phyloP scores from a whole-genome alignment of 1,140 invertebrate genomes.

The Lordiphosa mommai region DNA sequence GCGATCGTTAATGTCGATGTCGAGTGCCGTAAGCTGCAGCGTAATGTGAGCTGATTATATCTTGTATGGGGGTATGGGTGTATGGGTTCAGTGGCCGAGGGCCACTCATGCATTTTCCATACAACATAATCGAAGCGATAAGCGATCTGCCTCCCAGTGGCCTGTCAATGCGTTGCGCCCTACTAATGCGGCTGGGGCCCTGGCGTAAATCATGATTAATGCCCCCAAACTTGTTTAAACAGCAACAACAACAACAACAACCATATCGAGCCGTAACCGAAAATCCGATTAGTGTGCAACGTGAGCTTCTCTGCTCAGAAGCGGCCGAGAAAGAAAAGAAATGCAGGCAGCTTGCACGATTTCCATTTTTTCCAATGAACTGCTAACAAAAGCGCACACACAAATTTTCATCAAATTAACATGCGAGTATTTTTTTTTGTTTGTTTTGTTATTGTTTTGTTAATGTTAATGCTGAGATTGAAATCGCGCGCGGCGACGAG shows the following conservation, averaged over 20 bases:
- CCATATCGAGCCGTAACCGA: slow-evolving; percentile 67
- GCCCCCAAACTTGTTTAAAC: slow-evolving; percentile 72
- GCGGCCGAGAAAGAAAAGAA: slow-evolving; percentile 5
- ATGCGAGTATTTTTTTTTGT: slow-evolving; percentile 27
- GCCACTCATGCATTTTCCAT: slow-evolving; percentile 35
- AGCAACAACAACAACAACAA: slow-evolving; percentile 57
- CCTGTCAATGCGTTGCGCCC: slow-evolving; percentile 66
- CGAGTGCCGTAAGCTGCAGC: slow-evolving; percentile 22
- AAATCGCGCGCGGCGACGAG: slow-evolving; percentile 34
- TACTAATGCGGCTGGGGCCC: neutral
- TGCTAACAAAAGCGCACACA: slow-evolving; percentile 59
- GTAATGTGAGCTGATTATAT: slow-evolving; percentile 61
- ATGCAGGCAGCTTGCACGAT: slow-evolving; percentile 50
- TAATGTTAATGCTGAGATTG: slow-evolving; percentile 32
- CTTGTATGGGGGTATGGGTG: slow-evolving; percentile 19
- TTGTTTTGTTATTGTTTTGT: slow-evolving; percentile 21
- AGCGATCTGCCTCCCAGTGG: slow-evolving; percentile 53
- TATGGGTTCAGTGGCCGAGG: slow-evolving; percentile 44
- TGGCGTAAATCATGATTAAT: slow-evolving; percentile 74
- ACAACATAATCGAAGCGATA: slow-evolving; percentile 72
- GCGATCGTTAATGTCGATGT: slow-evolving; percentile 8
- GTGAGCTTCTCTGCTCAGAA: slow-evolving; percentile 29
- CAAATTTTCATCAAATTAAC: slow-evolving; percentile 74
- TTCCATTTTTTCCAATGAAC: slow-evolving; percentile 63
- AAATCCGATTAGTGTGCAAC: slow-evolving; percentile 70